phyloP scores from a whole-genome alignment of 2,113 vertebrate genomes.

The Cnemophilus loriae region DNA sequence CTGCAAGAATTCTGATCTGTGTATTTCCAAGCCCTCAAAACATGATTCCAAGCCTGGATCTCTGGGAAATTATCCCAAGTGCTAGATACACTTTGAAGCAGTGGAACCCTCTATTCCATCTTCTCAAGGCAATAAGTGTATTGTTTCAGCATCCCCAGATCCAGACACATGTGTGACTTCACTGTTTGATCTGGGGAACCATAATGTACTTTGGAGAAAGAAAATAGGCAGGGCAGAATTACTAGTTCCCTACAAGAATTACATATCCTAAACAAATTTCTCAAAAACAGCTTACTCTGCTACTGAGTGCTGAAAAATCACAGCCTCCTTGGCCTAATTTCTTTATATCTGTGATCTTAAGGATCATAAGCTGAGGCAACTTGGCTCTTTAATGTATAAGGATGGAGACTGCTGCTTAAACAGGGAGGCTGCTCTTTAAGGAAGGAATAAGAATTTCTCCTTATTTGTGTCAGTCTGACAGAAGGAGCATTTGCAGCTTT shows the following conservation, averaged over 20 bases:
- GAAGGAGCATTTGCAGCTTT: background rate
- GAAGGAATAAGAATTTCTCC: background rate
- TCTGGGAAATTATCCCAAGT: background rate
- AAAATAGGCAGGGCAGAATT: background rate
- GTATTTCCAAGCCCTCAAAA: background rate
- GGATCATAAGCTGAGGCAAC: background rate
- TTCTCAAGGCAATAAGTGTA: background rate
- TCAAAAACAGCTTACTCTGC: background rate
- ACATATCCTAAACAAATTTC: background rate
- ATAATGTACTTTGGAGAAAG: background rate
- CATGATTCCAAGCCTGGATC: background rate
- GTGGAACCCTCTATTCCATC: background rate
- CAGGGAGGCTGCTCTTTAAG: background rate
- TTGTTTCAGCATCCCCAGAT: background rate
- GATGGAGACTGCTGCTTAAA: background rate
- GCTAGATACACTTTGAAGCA: background rate
- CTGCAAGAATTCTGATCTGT: background rate
- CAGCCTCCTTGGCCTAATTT: background rate
- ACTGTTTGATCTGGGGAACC: background rate
- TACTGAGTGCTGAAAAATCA: background rate
- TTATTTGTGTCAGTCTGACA: background rate
- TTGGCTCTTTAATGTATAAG: background rate
- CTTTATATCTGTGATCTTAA: background rate
- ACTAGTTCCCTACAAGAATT: background rate
- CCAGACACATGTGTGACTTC: background rate